Evolutionary conservation across 2,113 vertebrate genomes (phyloP).

Genomic region (Macheiramphus alcinus): DNA sequence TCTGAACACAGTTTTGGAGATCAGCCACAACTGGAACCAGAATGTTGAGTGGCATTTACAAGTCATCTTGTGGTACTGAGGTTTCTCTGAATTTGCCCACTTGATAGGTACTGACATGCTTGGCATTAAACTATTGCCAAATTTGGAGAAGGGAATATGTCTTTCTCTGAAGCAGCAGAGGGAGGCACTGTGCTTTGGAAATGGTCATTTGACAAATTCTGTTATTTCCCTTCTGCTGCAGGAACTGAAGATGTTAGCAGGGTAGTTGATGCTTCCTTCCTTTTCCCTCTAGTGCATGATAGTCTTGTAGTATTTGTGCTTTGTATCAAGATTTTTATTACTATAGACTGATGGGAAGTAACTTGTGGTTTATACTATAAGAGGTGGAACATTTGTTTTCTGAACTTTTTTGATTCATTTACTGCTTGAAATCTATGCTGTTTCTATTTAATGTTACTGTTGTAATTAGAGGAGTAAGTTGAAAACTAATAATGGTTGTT

Average conservation of each 20-base stretch:
- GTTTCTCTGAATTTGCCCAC: background rate
- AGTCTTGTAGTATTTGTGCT: background rate
- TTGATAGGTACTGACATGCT: background rate
- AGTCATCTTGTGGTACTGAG: background rate
- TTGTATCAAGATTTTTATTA: background rate
- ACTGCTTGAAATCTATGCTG: background rate
- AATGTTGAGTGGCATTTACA: background rate
- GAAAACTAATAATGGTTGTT: background rate
- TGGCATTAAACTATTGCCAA: background rate
- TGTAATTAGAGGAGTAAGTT: background rate
- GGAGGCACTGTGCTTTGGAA: background rate
- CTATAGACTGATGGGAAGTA: background rate
- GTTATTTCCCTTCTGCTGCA: background rate
- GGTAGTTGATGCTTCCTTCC: background rate
- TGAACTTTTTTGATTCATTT: background rate
- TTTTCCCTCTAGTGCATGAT: background rate
- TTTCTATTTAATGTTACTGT: background rate
- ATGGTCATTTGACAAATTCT: background rate
- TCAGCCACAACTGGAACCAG: background rate
- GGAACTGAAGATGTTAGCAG: background rate
- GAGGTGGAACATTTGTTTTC: background rate
- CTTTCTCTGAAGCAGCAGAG: background rate
- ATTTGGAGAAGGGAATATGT: background rate
- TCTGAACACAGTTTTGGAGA: background rate
- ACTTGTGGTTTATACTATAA: background rate